Base-by-base conservation (phyloP, 2,113 vertebrate genomes). In the Smithornis capensis region DNA sequence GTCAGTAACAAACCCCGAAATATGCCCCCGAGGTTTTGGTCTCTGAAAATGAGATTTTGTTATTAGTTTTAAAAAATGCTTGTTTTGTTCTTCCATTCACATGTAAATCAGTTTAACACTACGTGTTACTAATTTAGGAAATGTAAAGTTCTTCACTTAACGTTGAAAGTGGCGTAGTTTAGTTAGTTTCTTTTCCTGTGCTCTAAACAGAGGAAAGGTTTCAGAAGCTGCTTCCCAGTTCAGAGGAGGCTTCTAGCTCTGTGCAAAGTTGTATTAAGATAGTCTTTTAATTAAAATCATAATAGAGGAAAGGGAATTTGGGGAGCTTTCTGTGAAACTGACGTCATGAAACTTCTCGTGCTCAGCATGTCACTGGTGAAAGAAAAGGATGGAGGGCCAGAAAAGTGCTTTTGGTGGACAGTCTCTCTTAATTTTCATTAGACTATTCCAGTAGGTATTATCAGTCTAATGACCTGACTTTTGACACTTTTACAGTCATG, bases 81-180 rank as follows among this genome's bases (percentile, higher is more conserved):
- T 22, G 4, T 31, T 70, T 29, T 60, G 19, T 28, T 19, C n/a
- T 25, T 59, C 29, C 11, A 10, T 19, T 75, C 8, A 8, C 19
- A 1, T 7, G 23, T 31, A 27, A 38, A 64, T 45, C 6, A 1
- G 7, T 65, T 65, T 64, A 55, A 13, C 6, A 1, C n/a, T 23
- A 0, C 21, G 16, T 15, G 14, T 65, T 55, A 7, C 27, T 33
- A 42, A 4, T 31, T 1, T 31, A 10, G 47, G 47, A 29, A 45
- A 60, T 11, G 28, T 38, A 3, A 92, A 80, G 49, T 87, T 91
- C 56, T 52, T 50, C 12, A 3, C 29, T 40, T 11, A 11, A 7
- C 3, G 8, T 23, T 14, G 55, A 16, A 31, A 57, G 28, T 0
- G 0, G 9, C 10, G 2, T 8, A 23, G 7, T 44, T 45, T 44